Evolutionary conservation across 2,113 vertebrate genomes (phyloP).

Genomic region (Hylia prasina): DNA sequence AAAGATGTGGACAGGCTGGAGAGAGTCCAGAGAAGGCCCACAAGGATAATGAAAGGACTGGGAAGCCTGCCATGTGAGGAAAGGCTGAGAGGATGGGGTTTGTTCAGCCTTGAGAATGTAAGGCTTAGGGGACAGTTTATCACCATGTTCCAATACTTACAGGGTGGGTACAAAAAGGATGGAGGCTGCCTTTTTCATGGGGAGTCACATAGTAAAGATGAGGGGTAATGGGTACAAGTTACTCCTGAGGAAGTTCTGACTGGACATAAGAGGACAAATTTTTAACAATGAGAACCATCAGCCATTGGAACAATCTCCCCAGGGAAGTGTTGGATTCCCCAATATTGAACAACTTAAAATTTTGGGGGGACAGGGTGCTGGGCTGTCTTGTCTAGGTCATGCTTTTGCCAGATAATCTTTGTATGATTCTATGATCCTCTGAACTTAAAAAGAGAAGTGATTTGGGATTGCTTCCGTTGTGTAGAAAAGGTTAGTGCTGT

Average conservation of each 20-base stretch:
- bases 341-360: neutral
- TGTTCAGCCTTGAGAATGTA: neutral
- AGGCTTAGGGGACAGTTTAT: neutral
- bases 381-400: neutral
- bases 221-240: neutral
- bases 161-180: neutral
- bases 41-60: neutral
- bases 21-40: neutral
- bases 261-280: neutral
- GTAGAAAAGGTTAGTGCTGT: neutral
- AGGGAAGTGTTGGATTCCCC: neutral
- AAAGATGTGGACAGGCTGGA: neutral
- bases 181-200: neutral
- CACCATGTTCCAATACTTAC: neutral
- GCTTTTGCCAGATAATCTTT: neutral
- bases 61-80: neutral
- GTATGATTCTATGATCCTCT: neutral
- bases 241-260: neutral
- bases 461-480: neutral
- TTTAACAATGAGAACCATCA: neutral
- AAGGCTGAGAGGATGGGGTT: neutral
- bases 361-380: neutral
- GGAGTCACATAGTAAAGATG: neutral
- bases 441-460: neutral
- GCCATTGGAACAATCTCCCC: neutral